Conservation (phyloP, 2,113 vertebrate species). For the Petrocephalus microphthalmus region DNA sequence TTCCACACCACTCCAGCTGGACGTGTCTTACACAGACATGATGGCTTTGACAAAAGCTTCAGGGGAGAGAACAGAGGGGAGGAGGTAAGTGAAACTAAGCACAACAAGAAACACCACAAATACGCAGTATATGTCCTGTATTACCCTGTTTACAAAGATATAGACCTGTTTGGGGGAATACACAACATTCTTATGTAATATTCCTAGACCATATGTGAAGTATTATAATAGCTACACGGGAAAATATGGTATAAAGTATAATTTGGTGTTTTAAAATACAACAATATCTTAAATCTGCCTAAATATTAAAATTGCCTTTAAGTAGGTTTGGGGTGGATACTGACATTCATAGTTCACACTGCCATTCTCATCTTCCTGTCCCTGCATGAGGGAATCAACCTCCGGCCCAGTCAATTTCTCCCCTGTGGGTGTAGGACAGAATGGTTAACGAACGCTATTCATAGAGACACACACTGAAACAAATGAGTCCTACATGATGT, state of each 20-base stretch:
- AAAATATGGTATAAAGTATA: background rate
- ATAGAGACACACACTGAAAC: background rate
- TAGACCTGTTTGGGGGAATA: background rate
- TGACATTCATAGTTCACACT: conserved; percentile 93
- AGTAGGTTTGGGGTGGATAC: conserved; percentile 16
- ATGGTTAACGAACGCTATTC: background rate
- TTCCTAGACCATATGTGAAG: background rate
- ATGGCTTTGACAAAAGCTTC: conserved; percentile 97
- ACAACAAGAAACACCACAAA: no score
- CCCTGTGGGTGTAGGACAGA: conserved; percentile 58
- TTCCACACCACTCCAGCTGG: conserved; percentile 46
- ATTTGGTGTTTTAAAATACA: background rate
- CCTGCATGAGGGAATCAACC: conserved; percentile 83
- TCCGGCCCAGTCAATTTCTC: conserved; percentile 93
- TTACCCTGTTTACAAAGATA: no score
- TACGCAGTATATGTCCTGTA: background rate
- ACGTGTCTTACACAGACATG: conserved; percentile 80
- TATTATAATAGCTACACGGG: background rate
- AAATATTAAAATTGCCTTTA: background rate
- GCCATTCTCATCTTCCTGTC: conserved; percentile 95
- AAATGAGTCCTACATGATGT: background rate
- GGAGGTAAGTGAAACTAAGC: conserved; percentile 13
- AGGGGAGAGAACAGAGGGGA: conserved; percentile 11
- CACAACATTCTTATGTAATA: background rate
- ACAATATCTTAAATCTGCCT: background rate